Base-by-base conservation (phyloP, 2,888 invertebrate species). In the Epinotia brunnichana region DNA sequence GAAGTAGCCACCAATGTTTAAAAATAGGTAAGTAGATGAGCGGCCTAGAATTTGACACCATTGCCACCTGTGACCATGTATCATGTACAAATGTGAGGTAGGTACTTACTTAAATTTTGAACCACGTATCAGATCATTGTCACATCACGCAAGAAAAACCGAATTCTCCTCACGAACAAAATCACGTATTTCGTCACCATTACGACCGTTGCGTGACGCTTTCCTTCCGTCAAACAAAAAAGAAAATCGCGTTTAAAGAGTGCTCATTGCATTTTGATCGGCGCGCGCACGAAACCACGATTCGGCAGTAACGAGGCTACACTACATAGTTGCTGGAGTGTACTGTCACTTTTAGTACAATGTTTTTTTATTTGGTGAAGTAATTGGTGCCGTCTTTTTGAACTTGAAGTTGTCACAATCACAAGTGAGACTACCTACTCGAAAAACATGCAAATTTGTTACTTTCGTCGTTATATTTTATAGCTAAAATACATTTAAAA, bases 231-330 rank as follows among this genome's bases (percentile, higher is more conserved):
- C 54, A 35, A 21, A 67, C 48, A 57, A 59, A 71, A 48, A 72
- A 67, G 66, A 72, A 72, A 66, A 67, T 61, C 61, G 71, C 67
- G 71, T 56, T 72, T 67, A 67, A 72, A 72, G 41, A 51, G 29
- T 29, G 54, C 67, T 67, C 61, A 67, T 72, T 60, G 72, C 74
- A 72, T 74, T 74, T 69, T 72, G 72, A 74, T 74, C 54, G 70
- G 21, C 66, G 59, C 44, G 57, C 72, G 53, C 72, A 72, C 67
- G 67, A 67, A 57, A 71, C 44, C 57, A 67, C 70, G 63, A 60
- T 53, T 54, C 53, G 44, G 60, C 44, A 24, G 61, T 68, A 56
- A 35, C 17, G 35, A 61, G 44, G 24, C 35, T 51, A 19, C 21
- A 39, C 35, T 19, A n/a, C n/a, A n/a, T n/a, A 13, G 29, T 39